phyloP scores from a whole-genome alignment of 2,888 invertebrate species.

The Rhaphigaster nebulosa region DNA sequence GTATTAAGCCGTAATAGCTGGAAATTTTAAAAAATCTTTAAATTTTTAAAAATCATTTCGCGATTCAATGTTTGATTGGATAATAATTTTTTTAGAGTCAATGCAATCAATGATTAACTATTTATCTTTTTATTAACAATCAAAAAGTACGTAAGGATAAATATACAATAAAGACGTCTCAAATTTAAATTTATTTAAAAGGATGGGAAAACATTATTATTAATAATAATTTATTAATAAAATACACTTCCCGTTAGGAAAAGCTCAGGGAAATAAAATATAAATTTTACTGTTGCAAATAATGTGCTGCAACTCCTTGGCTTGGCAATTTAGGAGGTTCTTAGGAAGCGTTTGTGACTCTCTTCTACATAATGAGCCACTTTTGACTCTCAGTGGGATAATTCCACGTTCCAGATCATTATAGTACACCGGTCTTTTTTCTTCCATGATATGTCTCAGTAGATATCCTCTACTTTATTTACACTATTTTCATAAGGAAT shows the following conservation, averaged over 20 bases:
- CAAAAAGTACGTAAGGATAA: too few relatives aligned
- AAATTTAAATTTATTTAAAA: neutral
- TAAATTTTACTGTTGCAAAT: neutral
- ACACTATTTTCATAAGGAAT: too few relatives aligned
- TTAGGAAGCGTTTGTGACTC: neutral
- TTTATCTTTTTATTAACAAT: too few relatives aligned
- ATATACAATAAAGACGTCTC: too few relatives aligned
- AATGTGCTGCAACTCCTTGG: neutral
- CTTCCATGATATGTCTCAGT: neutral
- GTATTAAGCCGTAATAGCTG: too few relatives aligned
- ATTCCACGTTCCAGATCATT: neutral
- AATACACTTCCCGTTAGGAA: neutral
- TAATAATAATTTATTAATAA: neutral
- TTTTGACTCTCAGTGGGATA: neutral
- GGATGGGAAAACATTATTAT: neutral
- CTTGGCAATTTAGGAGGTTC: neutral
- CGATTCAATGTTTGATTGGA: too few relatives aligned
- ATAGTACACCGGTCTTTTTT: neutral
- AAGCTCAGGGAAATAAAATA: neutral
- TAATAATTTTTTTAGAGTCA: too few relatives aligned
- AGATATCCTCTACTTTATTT: neutral
- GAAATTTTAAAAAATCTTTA: too few relatives aligned
- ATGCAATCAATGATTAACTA: too few relatives aligned
- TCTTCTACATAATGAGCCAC: neutral
- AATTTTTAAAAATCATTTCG: too few relatives aligned